Conservation (phyloP, 2,888 invertebrate species). For the Amphipoea lucens region DNA sequence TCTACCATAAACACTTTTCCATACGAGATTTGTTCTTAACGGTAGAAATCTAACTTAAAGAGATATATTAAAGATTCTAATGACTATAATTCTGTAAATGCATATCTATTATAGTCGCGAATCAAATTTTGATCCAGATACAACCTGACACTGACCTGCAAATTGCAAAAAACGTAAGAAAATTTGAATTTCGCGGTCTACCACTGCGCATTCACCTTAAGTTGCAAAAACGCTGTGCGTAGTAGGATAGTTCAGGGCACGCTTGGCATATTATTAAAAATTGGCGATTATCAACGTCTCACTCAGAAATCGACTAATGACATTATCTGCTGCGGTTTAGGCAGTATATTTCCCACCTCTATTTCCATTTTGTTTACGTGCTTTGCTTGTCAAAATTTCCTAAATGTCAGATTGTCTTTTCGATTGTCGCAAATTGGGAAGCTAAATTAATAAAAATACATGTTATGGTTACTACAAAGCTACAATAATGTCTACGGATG, state of each 20-base stretch:
- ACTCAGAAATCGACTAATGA: constrained; percentile 16
- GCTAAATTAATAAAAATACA: not conserved
- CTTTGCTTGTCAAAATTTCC: constrained; percentile 20
- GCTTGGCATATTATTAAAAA: not conserved
- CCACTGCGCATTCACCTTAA: too few relatives aligned
- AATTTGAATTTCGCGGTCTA: too few relatives aligned
- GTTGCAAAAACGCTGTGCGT: not conserved
- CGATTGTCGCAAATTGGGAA: not conserved
- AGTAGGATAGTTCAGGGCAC: not conserved
- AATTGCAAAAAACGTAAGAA: too few relatives aligned
- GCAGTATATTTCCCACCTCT: not conserved
- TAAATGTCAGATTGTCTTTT: not conserved
- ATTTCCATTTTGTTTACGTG: not conserved
- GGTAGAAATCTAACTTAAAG: too few relatives aligned
- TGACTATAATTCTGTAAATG: too few relatives aligned
- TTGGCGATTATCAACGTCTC: not conserved
- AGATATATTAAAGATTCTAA: too few relatives aligned
- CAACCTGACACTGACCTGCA: too few relatives aligned
- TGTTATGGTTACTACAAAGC: constrained; percentile 11
- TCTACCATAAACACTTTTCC: too few relatives aligned
- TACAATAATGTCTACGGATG: constrained; percentile 51
- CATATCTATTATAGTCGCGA: too few relatives aligned
- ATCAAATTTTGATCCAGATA: too few relatives aligned
- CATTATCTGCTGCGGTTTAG: too few relatives aligned
- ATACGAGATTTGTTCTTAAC: too few relatives aligned